These are phyloP conservation scores for Caranx ignobilis DNA, from an alignment of 2,113 vertebrate species.

Conservation along the genomic window DNA sequence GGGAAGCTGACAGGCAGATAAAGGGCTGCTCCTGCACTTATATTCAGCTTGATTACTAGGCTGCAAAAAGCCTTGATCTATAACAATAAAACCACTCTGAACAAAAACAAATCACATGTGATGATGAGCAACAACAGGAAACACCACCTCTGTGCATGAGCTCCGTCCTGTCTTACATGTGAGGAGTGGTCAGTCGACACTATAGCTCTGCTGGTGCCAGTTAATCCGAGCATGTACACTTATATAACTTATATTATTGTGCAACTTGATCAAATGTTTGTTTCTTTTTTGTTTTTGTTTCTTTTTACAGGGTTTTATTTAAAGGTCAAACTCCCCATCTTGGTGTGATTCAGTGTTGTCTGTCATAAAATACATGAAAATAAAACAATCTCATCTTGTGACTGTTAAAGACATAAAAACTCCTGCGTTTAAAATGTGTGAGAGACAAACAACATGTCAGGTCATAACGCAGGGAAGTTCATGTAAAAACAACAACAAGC, in stretches of 20 bases:
- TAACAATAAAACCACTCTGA: background rate
- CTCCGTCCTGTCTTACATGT: background rate
- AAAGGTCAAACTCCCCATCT: background rate
- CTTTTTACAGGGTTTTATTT: background rate
- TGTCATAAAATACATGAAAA: background rate
- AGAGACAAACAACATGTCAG: background rate
- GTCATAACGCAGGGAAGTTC: constrained; percentile 20
- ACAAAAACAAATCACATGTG: background rate
- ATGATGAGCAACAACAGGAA: background rate
- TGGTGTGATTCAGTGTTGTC: background rate
- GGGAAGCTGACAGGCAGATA: background rate
- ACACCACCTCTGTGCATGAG: background rate
- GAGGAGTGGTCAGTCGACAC: constrained; percentile 27
- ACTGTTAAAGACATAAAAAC: background rate
- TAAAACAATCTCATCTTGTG: background rate
- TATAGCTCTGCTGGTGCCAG: constrained; percentile 60
- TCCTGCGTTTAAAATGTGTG: background rate
- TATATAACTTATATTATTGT: constrained; percentile 47
- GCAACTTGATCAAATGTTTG: background rate
- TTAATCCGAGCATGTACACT: constrained; percentile 58
- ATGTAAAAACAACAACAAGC: constrained; percentile 35
- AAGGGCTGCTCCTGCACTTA: constrained; percentile 13
- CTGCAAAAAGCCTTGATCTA: constrained; percentile 22
- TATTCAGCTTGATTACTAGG: background rate
- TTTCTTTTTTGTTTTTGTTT: background rate